Percentiles rank a stretch among this genome's conserved stretches.
Conservation (phyloP, 2,888 invertebrate genomes). For the Ashinkailepas kermadecensis region DNA sequence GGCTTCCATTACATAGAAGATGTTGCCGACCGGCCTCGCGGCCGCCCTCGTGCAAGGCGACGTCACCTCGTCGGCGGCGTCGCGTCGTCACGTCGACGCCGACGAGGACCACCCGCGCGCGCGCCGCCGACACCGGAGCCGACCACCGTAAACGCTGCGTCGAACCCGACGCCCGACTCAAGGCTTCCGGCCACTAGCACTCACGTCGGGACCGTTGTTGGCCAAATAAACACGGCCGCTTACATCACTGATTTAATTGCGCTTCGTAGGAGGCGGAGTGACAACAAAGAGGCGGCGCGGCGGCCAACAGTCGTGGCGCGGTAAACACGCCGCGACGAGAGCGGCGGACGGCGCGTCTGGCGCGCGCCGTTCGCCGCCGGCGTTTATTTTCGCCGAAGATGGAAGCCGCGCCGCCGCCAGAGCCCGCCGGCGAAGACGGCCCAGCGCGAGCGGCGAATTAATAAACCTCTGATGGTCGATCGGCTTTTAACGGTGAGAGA, state of each 20-base stretch:
- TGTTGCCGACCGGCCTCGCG: not conserved
- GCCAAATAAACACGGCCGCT: constrained; percentile 15
- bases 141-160: not conserved
- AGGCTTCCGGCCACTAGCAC: constrained; percentile 23
- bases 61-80: not conserved
- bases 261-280: constrained; percentile 22
- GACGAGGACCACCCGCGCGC: constrained; percentile 12
- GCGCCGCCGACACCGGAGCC: constrained; percentile 1
- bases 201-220: constrained; percentile 13
- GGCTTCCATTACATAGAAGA: not conserved
- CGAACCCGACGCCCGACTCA: constrained; percentile 19
- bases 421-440: constrained; percentile 12
- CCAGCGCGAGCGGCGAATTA: not conserved
- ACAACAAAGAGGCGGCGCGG: constrained; percentile 7
- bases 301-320: not conserved
- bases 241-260: constrained; percentile 20
- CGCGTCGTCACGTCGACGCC: not conserved
- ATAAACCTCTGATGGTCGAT: constrained; percentile 19
- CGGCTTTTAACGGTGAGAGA: constrained; percentile 21
- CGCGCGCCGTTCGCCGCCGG: not conserved
- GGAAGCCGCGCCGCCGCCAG: constrained; percentile 16
- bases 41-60: not conserved
- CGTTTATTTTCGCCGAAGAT: constrained; percentile 17
- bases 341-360: not conserved
- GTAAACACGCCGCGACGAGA: not conserved